Conservation (phyloP, 2,113 vertebrate genomes). For the Hucho hucho region DNA sequence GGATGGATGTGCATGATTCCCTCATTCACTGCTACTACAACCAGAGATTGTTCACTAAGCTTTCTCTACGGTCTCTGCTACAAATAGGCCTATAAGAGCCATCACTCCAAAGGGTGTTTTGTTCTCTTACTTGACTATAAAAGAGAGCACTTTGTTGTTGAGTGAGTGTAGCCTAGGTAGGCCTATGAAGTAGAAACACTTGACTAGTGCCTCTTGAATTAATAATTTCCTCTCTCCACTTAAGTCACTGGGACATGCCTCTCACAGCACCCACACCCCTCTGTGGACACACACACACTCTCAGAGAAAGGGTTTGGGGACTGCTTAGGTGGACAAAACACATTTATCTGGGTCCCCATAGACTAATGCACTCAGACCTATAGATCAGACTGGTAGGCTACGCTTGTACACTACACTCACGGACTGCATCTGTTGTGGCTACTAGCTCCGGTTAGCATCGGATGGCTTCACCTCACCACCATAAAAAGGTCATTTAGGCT, state of each 20-base stretch:
- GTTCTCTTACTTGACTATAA: neutral
- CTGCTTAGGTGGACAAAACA: slow-evolving; percentile 23
- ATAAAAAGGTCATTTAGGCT: slow-evolving; percentile 1
- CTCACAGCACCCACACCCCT: slow-evolving; percentile 7
- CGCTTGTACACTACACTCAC: slow-evolving; percentile 1
- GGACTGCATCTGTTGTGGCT: slow-evolving; percentile 19
- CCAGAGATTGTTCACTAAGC: no score
- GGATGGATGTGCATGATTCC: no score
- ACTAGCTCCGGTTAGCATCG: neutral
- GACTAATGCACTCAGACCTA: slow-evolving; percentile 21
- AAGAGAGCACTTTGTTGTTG: neutral
- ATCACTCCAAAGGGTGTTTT: neutral
- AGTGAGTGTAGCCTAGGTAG: neutral
- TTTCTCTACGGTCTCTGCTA: no score
- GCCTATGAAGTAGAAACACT: slow-evolving; percentile 44
- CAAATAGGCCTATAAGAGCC: no score
- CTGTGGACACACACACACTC: slow-evolving; percentile 20
- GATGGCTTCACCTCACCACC: slow-evolving; percentile 19
- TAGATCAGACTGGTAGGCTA: slow-evolving; percentile 18
- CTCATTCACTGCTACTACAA: no score
- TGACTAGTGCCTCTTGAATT: slow-evolving; percentile 48
- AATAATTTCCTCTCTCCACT: slow-evolving; percentile 40
- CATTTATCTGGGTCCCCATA: slow-evolving; percentile 34
- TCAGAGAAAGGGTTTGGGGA: neutral
- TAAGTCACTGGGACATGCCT: neutral